Evolutionary conservation across 1,140 invertebrate species (phyloP).

Genomic region (Dendroctonus ponderosae): DNA sequence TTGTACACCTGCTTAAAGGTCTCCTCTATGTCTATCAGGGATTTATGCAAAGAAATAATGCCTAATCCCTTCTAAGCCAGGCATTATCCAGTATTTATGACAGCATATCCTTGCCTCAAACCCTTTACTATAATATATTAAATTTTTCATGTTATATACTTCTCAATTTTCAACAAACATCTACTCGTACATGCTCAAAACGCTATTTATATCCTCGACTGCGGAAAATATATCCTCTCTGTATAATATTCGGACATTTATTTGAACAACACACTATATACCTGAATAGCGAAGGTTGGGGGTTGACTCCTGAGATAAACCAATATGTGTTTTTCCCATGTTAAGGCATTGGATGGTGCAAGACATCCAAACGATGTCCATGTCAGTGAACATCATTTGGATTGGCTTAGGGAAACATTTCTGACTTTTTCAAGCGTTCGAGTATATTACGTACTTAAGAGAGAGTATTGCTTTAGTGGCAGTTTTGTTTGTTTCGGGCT

Average conservation of each 20-base stretch:
- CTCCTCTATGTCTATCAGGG: slow-evolving; percentile 7
- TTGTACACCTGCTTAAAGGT: slow-evolving; percentile 41
- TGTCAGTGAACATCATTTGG: no score
- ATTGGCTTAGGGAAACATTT: neutral
- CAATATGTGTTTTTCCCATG: slow-evolving; percentile 41
- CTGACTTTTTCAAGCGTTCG: neutral
- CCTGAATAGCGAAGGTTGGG: slow-evolving; percentile 32
- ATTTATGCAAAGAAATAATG: slow-evolving; percentile 2
- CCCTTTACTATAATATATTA: slow-evolving; percentile 27
- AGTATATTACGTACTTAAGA: slow-evolving; percentile 4
- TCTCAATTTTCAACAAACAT: slow-evolving; percentile 38
- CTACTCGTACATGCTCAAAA: slow-evolving; percentile 26
- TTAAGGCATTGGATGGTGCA: slow-evolving; percentile 49
- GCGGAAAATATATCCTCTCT: slow-evolving; percentile 27
- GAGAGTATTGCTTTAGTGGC: slow-evolving; percentile 20
- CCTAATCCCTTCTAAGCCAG: neutral
- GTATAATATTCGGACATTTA: slow-evolving; percentile 21
- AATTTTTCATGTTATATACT: slow-evolving; percentile 35
- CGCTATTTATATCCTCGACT: slow-evolving; percentile 19
- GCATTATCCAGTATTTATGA: neutral
- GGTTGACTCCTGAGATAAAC: slow-evolving; percentile 44
- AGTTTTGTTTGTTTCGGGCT: neutral
- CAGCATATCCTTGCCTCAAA: neutral
- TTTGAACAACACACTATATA: slow-evolving; percentile 29
- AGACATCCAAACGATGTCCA: no score